phyloP scores from a whole-genome alignment of 2,113 vertebrate species.

The Gnathonemus longibarbis region DNA sequence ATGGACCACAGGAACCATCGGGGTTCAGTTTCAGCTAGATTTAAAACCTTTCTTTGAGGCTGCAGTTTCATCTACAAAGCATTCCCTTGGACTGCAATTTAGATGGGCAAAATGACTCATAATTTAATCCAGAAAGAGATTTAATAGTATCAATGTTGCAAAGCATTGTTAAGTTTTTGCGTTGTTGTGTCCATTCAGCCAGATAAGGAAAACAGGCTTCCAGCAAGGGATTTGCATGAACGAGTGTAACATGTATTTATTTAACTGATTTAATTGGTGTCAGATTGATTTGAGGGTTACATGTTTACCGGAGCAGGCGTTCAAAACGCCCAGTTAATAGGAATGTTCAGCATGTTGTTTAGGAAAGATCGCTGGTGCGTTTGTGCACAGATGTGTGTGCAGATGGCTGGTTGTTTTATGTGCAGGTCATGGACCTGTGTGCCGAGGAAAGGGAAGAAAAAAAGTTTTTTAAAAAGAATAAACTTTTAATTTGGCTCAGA shows the following conservation, averaged over 20 bases:
- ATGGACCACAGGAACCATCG: slow-evolving; percentile 52
- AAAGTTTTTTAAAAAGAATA: not conserved
- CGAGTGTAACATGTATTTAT: slow-evolving; percentile 46
- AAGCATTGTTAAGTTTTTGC: not conserved
- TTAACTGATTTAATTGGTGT: not conserved
- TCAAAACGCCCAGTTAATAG: slow-evolving; percentile 34
- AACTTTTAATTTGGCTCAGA: not conserved
- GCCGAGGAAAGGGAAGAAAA: not conserved
- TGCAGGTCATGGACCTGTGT: not conserved
- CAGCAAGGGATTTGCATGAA: slow-evolving; percentile 31
- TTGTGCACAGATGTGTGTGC: not conserved
- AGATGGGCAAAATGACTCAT: slow-evolving; percentile 56
- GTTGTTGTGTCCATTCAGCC: slow-evolving; percentile 31
- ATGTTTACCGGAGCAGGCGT: slow-evolving; percentile 54
- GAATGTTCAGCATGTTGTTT: slow-evolving; percentile 32
- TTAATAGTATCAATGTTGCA: slow-evolving; percentile 23
- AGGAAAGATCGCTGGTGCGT: not conserved
- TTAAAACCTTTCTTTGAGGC: slow-evolving; percentile 43
- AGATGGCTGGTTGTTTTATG: not conserved
- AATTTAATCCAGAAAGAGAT: slow-evolving; percentile 26
- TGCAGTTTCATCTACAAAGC: slow-evolving; percentile 57
- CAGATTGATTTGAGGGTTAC: not conserved
- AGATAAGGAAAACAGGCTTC: slow-evolving; percentile 16
- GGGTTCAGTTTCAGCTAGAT: slow-evolving; percentile 50
- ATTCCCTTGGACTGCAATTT: slow-evolving; percentile 48